Evolutionary conservation across 2,113 vertebrate species (phyloP).

Genomic region (Myotis lucifugus): DNA sequence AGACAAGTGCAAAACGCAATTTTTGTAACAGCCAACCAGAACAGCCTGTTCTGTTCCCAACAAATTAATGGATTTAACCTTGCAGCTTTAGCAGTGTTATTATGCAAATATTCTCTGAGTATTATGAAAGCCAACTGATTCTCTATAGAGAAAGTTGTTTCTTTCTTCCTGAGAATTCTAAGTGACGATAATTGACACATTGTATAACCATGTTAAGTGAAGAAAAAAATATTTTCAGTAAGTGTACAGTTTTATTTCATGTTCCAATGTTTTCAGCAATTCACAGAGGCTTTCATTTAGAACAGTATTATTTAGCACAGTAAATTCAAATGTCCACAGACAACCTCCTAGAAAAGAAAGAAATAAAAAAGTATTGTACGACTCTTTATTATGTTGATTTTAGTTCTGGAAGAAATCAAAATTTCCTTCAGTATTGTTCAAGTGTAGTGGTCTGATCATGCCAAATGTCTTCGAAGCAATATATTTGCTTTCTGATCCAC

Average conservation of each 20-base stretch:
- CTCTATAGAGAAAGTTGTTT: constrained; percentile 63
- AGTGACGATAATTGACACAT: constrained; percentile 58
- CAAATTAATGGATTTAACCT: constrained; percentile 76
- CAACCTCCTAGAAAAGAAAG: constrained; percentile 26
- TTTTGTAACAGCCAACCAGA: constrained; percentile 69
- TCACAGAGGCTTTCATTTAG: constrained; percentile 64
- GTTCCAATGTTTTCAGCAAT: constrained; percentile 66
- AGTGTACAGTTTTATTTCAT: constrained; percentile 67
- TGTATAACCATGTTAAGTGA: constrained; percentile 39
- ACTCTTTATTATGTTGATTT: constrained; percentile 26
- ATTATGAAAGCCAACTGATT: constrained; percentile 56
- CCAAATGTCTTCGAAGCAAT: neutral
- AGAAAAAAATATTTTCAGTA: constrained; percentile 38
- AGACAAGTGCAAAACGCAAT: constrained; percentile 72
- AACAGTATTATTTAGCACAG: constrained; percentile 63
- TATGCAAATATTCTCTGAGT: constrained; percentile 73
- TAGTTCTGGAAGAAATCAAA: constrained; percentile 53
- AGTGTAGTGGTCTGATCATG: neutral
- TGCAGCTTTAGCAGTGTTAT: constrained; percentile 74
- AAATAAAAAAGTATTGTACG: neutral
- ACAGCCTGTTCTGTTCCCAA: constrained; percentile 67
- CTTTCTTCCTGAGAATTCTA: constrained; percentile 52
- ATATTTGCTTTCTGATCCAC: constrained; percentile 39
- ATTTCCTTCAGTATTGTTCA: constrained; percentile 30
- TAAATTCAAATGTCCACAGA: constrained; percentile 54